These are phyloP conservation scores for Diachasma alloeum DNA, from an alignment of 1,140 invertebrate species.

Conservation along the genomic window DNA sequence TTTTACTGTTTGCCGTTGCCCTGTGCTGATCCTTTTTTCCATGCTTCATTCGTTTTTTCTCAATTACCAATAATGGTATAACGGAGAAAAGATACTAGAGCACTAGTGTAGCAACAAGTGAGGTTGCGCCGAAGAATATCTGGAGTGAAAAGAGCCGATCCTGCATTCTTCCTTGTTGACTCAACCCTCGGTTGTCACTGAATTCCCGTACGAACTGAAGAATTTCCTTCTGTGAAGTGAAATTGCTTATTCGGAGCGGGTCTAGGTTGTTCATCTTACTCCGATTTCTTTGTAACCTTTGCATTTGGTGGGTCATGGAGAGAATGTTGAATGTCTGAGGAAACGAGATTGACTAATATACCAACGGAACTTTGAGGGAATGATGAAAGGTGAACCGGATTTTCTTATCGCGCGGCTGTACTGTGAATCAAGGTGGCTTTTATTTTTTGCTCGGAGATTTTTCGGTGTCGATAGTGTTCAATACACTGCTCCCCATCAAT, in stretches of 20 bases:
- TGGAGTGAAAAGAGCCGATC: neutral
- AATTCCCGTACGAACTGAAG: neutral
- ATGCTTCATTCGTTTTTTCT: neutral
- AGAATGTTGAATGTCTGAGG: neutral
- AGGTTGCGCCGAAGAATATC: neutral
- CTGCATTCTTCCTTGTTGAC: too few species aligned
- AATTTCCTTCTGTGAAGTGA: neutral
- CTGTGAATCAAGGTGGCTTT: neutral
- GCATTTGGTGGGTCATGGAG: neutral
- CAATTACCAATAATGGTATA: constrained; percentile 17
- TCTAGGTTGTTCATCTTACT: neutral
- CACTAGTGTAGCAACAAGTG: constrained; percentile 6
- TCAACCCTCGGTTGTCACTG: neutral
- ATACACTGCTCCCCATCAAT: neutral
- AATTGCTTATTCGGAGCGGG: neutral
- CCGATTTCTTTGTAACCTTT: neutral
- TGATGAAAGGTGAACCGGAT: neutral
- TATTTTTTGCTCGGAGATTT: neutral
- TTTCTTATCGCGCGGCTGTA: neutral
- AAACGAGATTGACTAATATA: neutral
- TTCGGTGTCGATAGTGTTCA: neutral
- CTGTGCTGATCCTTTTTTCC: neutral
- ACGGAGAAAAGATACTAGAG: neutral
- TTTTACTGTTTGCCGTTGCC: neutral
- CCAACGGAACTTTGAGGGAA: neutral